phyloP scores from a whole-genome alignment of 2,888 invertebrate genomes.

The Cantharis rustica region DNA sequence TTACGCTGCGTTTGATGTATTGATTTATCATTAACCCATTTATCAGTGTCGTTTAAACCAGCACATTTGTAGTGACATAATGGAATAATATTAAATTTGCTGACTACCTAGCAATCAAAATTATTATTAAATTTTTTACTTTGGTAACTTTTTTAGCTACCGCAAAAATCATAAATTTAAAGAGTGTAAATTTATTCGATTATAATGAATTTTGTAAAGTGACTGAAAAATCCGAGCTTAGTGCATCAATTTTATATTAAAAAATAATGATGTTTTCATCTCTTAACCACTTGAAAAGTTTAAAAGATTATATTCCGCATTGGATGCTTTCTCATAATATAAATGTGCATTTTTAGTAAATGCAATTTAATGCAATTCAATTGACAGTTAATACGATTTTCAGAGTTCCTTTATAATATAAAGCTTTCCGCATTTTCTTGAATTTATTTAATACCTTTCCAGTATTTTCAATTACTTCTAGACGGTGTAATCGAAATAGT shows the following conservation, averaged over 20 bases:
- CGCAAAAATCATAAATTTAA: neutral
- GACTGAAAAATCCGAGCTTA: neutral
- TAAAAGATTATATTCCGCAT: neutral
- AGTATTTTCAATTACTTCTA: neutral
- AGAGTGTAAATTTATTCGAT: neutral
- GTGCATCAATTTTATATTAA: neutral
- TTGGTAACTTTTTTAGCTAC: neutral
- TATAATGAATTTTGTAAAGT: neutral
- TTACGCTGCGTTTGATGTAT: constrained; percentile 14
- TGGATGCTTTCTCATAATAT: neutral
- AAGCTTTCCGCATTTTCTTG: neutral
- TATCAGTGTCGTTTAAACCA: constrained; percentile 13
- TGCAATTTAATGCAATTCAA: neutral
- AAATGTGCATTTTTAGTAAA: neutral
- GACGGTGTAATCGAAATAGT: neutral
- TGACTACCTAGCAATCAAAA: neutral
- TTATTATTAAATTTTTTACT: neutral
- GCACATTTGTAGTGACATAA: constrained; percentile 9
- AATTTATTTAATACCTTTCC: neutral
- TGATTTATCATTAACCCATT: constrained; percentile 21
- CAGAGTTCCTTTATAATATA: neutral
- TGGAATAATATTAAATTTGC: constrained; percentile 5
- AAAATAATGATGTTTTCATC: neutral
- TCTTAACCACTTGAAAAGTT: neutral
- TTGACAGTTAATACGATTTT: neutral